Conservation (phyloP, 2,888 invertebrate species). For the Parascotia fuliginaria region DNA sequence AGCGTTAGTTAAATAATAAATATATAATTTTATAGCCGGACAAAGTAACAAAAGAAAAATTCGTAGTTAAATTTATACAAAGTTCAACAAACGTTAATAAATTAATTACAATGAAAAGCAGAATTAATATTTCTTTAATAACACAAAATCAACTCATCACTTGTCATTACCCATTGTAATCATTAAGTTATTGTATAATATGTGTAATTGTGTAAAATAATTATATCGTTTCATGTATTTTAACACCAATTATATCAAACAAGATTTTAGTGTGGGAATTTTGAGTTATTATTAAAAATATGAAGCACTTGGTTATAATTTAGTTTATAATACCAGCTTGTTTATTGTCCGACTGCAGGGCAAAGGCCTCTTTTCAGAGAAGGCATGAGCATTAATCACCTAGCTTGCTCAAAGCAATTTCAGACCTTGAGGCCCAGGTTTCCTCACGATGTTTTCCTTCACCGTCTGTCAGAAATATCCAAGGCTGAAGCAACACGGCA, state of each 20-base stretch:
- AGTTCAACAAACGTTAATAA: not conserved
- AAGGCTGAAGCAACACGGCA: too few species aligned
- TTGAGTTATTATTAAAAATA: not conserved
- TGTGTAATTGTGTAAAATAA: conserved; percentile 40
- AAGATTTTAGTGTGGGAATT: not conserved
- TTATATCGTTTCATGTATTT: conserved; percentile 29
- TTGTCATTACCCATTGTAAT: conserved; percentile 33
- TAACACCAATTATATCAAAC: conserved; percentile 25
- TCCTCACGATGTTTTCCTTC: too few species aligned
- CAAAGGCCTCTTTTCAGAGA: too few species aligned
- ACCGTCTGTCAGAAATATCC: too few species aligned
- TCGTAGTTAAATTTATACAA: too few species aligned
- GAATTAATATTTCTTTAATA: conserved; percentile 19
- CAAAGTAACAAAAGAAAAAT: too few species aligned
- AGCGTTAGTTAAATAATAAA: too few species aligned
- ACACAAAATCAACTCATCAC: conserved; percentile 25
- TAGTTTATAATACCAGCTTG: not conserved
- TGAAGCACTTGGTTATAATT: not conserved
- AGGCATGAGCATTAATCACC: too few species aligned
- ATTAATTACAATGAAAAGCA: not conserved
- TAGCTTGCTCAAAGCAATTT: too few species aligned
- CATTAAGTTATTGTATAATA: not conserved
- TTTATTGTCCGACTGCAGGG: too few species aligned
- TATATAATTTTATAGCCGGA: too few species aligned
- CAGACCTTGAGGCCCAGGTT: too few species aligned